Percentiles rank a stretch among this genome's conserved stretches.
phyloP scores from a whole-genome alignment of 2,888 invertebrate species.

The Hecatera dysodea region DNA sequence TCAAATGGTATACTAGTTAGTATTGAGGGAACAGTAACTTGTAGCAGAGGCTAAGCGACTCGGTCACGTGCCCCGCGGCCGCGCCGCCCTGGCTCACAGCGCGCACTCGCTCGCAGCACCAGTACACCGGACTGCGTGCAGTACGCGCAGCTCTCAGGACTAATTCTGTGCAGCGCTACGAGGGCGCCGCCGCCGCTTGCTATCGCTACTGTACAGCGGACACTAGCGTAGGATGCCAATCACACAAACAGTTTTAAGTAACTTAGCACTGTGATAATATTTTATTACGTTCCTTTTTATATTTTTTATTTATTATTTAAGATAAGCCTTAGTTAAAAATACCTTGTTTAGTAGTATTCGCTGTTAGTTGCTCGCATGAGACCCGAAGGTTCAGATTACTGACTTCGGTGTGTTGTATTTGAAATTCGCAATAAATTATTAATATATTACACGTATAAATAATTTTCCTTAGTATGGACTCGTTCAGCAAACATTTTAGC shows the following conservation, averaged over 20 bases:
- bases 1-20: neutral
- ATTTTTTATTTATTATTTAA: constrained; percentile 60
- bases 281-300: constrained; percentile 63
- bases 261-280: constrained; percentile 74
- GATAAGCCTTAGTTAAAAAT: constrained; percentile 25
- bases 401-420: neutral
- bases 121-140: too few species aligned
- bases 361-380: constrained; percentile 27
- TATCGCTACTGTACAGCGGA: neutral
- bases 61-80: too few species aligned
- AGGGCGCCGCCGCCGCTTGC: neutral
- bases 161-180: too few species aligned
- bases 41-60: too few species aligned
- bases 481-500: neutral
- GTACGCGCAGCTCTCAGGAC: too few species aligned
- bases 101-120: too few species aligned
- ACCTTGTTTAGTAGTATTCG: constrained; percentile 24
- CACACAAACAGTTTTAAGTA: constrained; percentile 62
- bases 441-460: neutral
- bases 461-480: neutral
- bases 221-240: constrained; percentile 21
- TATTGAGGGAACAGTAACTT: too few species aligned
- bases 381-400: neutral
- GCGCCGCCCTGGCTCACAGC: too few species aligned
- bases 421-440: neutral